These are phyloP conservation scores for Branchinecta sandiegonensis DNA, from an alignment of 2,888 invertebrate species.

Conservation along the genomic window DNA sequence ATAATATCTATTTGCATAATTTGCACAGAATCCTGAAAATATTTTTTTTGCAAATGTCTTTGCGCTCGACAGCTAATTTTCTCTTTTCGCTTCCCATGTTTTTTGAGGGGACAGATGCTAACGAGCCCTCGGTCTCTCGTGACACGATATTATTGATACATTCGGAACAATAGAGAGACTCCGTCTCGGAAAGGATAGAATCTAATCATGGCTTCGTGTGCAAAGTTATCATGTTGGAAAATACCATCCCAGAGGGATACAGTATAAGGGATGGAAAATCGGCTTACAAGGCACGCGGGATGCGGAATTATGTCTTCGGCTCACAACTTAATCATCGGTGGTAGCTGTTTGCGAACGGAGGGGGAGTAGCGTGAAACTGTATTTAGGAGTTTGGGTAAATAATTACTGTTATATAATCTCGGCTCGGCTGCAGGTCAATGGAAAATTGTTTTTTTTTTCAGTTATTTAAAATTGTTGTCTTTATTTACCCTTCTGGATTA, in stretches of 20 bases:
- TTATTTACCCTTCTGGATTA: too few species aligned
- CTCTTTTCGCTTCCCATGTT: too few species aligned
- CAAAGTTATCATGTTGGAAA: constrained; percentile 12
- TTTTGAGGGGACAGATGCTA: too few species aligned
- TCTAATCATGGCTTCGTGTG: background rate
- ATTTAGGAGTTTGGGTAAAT: background rate
- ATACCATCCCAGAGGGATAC: constrained; percentile 1
- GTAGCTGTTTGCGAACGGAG: constrained; percentile 4
- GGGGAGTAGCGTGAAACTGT: background rate
- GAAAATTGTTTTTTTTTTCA: too few species aligned
- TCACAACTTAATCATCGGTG: constrained; percentile 14
- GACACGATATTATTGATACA: constrained; percentile 14
- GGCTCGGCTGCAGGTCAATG: too few species aligned
- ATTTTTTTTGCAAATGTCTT: too few species aligned
- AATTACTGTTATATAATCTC: background rate
- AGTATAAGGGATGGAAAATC: background rate
- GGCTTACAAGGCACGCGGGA: background rate
- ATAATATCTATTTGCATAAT: too few species aligned
- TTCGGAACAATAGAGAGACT: background rate
- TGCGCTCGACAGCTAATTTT: too few species aligned
- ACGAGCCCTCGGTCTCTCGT: background rate
- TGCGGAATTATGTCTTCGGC: constrained; percentile 9
- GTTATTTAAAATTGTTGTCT: too few species aligned
- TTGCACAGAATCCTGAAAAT: too few species aligned
- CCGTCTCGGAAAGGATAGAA: background rate